These are phyloP conservation scores for Eristalis pertinax DNA, from an alignment of 2,888 invertebrate genomes.

Conservation along the genomic window DNA sequence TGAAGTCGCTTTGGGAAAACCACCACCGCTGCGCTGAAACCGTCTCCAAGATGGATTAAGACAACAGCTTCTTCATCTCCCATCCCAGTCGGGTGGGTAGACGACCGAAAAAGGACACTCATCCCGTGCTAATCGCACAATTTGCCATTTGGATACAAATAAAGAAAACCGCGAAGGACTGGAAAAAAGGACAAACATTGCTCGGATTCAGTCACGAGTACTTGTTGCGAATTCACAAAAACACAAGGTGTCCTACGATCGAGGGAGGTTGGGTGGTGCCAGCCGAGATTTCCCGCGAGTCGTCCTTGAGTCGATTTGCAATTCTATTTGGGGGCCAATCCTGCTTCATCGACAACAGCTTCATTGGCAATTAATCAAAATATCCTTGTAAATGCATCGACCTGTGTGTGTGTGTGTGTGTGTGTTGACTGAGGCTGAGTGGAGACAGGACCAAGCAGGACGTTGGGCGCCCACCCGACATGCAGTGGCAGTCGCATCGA, in stretches of 20 bases:
- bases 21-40: slow-evolving; percentile 9
- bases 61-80: background rate
- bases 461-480: background rate
- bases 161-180: background rate
- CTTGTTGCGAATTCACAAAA: background rate
- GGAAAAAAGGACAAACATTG: background rate
- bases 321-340: slow-evolving; percentile 1
- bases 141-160: slow-evolving; percentile 22
- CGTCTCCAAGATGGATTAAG: slow-evolving; percentile 17
- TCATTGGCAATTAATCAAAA: slow-evolving; percentile 53
- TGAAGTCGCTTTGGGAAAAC: slow-evolving; percentile 6
- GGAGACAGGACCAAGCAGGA: background rate
- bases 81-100: background rate
- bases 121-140: slow-evolving; percentile 43
- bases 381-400: slow-evolving; percentile 43
- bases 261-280: slow-evolving; percentile 19
- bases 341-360: background rate
- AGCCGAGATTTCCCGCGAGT: slow-evolving; percentile 13
- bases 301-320: slow-evolving; percentile 9
- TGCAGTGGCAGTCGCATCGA: slow-evolving; percentile 5
- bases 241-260: background rate
- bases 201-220: too few species aligned
- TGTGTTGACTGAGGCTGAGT: slow-evolving; percentile 2
- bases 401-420: background rate
- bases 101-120: slow-evolving; percentile 32